phyloP scores from a whole-genome alignment of 2,113 vertebrate genomes.

The Sphaerodactylus townsendi region DNA sequence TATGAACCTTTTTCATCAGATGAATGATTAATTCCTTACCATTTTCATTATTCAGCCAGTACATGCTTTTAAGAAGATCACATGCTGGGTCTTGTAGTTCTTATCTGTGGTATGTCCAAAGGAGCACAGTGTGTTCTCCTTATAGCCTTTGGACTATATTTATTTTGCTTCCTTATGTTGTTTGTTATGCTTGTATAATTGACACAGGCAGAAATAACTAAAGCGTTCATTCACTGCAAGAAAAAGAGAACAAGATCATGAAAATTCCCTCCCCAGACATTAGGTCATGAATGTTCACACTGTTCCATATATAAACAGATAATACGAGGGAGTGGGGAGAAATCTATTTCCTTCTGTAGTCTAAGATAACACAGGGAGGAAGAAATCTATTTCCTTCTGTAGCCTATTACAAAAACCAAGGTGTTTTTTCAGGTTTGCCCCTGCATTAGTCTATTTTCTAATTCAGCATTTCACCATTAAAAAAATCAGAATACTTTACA shows the following conservation, averaged over 20 bases:
- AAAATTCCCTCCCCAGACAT: not conserved
- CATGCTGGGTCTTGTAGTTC: not conserved
- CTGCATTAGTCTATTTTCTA: too few relatives aligned
- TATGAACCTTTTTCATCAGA: not conserved
- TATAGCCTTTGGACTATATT: not conserved
- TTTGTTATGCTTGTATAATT: not conserved
- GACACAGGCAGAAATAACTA: rapidly evolving
- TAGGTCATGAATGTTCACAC: slow-evolving; percentile 26
- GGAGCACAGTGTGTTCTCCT: not conserved
- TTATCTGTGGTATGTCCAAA: not conserved
- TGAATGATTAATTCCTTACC: not conserved
- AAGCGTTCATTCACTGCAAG: not conserved
- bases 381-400: too few relatives aligned
- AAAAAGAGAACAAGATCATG: slow-evolving; percentile 10
- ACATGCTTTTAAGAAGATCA: not conserved
- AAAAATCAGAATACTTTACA: not conserved
- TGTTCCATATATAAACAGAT: slow-evolving; percentile 44
- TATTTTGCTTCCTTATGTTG: slow-evolving; percentile 29
- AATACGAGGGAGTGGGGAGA: slow-evolving; percentile 17
- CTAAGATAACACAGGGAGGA: too few relatives aligned
- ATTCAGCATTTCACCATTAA: slow-evolving; percentile 1
- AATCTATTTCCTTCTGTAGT: slow-evolving; percentile 12
- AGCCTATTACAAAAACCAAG: too few relatives aligned
- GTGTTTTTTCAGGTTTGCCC: too few relatives aligned
- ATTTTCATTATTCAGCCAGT: not conserved